Evolutionary conservation across 23 tunicate genomes (phyloP), one percentile per base, ranked within the genome.

Genomic region (Halocynthia roretzi): DNA sequence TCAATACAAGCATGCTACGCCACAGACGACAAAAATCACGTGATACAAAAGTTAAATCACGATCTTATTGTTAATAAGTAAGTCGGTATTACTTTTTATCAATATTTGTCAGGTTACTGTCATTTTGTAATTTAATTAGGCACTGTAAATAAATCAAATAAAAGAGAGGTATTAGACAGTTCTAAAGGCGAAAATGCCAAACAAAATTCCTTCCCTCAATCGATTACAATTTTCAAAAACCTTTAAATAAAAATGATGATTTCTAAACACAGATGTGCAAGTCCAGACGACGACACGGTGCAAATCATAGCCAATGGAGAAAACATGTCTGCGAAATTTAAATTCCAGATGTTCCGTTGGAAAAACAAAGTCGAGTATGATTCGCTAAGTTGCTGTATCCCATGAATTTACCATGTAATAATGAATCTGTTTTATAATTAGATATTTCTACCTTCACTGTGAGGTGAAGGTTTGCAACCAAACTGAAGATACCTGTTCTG

Each of bases 321-420:
- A 18, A 18, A 67, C 7, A 31, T 10, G 51, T 58, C 80, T 15
- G 73, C 95, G 0, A 72, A 82, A 61, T 89, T 80, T 62, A 19
- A 76, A 6, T 89, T 89, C 55, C 67, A 68, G 50, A 89, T 84
- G 88, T 89, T 89, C 61, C 77, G 69, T 51, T 89, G 95, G 95
- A 80, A 69, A 84, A 75, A 74, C 54, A 56, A 51, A 6, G 72
- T 53, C 8, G 81, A 80, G 76, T 73, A 83, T 20, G 67, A n/a
- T 75, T 57, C 0, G 2, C 64, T 15, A 60, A 15, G 17, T 15
- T 15, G 17, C 64, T 60, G 64, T 60, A 15, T 60, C n/a, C 2
- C n/a, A 1, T 60, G n/a, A 15, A 60, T 60, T 60, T 60, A 60
- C 64, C 2, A 31, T 0, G n/a, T 60, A 60, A 60, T 60, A 60